Evolutionary conservation across 37 sponge, comb jelly and placozoan species (phyloP), one percentile per base, ranked within the genome.

Genomic region (Cladorhizidae sp.): DNA sequence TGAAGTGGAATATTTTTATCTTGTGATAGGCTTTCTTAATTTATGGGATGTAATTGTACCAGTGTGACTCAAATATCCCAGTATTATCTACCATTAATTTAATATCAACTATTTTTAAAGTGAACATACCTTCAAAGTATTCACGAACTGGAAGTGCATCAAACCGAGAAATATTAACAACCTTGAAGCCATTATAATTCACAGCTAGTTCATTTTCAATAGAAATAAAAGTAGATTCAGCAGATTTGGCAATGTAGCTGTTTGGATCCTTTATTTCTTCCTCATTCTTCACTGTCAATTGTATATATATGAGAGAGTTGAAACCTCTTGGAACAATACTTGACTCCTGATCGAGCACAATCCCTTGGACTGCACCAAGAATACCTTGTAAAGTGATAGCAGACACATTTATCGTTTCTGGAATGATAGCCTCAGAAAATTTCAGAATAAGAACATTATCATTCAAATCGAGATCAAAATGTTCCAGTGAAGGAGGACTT

Each of bases 401-500:
- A 6, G 85, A 75, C 3, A 71, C n/a, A 40, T 90, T 77, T 2
- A 96, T 61, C 5, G 88, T 87, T 5, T 57, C 50, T 0, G 82
- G 85, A 20, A 63, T 67, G 17, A 96, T 89, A 18, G 96, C 90
- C 72, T 96, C 91, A 28, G 85, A 83, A 76, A 96, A 96, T 26
- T 73, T 84, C 80, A 96, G 51, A 22, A 81, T 73, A 22, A 96
- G 88, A 28, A 73, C 62, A 56, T 89, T 90, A 57, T 87, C 86
- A 59, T 90, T 93, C 54, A 96, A 57, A 61, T 91, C 70, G n/a
- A 96, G 80, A 42, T 93, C 90, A 78, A 86, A 96, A 21, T 88
- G 87, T 54, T 51, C 17, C 64, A 96, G 62, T 21, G 2, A 49
- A 22, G 96, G 96, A 29, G 72, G 71, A 25, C 64, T 57, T 3